phyloP scores from a whole-genome alignment of 2,888 invertebrate species.

The Cantharis rufa region DNA sequence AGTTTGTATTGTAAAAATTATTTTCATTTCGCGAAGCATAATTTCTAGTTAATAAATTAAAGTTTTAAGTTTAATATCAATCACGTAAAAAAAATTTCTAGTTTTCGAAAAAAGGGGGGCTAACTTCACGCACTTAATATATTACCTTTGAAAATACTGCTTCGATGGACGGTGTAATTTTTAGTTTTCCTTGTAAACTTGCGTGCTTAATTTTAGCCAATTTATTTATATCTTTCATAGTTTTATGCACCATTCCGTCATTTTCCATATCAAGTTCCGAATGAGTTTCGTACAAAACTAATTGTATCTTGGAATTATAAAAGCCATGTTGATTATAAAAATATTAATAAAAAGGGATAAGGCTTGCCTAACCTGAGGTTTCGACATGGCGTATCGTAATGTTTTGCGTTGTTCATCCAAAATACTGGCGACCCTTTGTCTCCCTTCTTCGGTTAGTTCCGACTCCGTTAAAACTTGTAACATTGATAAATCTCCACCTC shows the following conservation, averaged over 20 bases:
- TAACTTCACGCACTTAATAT: no score
- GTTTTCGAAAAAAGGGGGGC: no score
- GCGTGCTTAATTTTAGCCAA: conserved; percentile 71
- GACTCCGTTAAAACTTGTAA: conserved; percentile 75
- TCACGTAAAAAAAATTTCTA: no score
- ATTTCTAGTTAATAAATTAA: no score
- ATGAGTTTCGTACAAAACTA: conserved; percentile 81
- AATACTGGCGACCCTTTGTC: conserved; percentile 66
- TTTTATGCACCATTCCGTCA: conserved; percentile 69
- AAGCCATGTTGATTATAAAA: neutral
- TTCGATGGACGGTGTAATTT: neutral
- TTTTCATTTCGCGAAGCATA: no score
- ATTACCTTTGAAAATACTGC: conserved; percentile 14
- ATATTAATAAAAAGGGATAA: neutral
- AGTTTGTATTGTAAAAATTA: no score
- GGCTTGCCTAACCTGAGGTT: conserved; percentile 68
- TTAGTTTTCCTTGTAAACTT: conserved; percentile 52
- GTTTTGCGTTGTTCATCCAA: conserved; percentile 77
- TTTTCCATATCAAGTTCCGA: conserved; percentile 78
- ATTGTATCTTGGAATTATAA: conserved; percentile 63
- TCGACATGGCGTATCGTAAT: conserved; percentile 73
- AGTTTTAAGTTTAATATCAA: no score
- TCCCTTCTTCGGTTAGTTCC: conserved; percentile 65
- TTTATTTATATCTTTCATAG: conserved; percentile 71
- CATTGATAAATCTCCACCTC: conserved; percentile 78